A percentile compares a stretch with the other conserved stretches of the same genome.
Conservation (phyloP, 2,888 invertebrate species). For the Petrolisthes manimaculis region DNA sequence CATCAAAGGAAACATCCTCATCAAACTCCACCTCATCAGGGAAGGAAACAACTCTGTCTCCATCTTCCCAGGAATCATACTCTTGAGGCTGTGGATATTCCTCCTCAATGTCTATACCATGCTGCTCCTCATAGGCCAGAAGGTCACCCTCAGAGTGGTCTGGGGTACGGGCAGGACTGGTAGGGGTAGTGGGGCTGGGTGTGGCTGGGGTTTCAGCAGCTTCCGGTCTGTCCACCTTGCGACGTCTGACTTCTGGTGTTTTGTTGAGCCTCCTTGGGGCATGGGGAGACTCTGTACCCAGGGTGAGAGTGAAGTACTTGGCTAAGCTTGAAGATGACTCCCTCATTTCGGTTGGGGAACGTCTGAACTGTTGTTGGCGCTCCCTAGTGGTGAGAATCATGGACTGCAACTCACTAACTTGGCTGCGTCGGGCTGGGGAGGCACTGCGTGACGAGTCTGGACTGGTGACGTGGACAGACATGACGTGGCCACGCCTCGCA, state of each 20-base stretch:
- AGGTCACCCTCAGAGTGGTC: slow-evolving; percentile 63
- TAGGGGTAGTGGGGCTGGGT: slow-evolving; percentile 31
- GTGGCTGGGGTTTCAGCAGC: slow-evolving; percentile 37
- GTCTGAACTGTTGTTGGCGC: slow-evolving; percentile 61
- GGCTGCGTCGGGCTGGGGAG: slow-evolving; percentile 61
- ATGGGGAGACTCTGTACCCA: slow-evolving; percentile 64
- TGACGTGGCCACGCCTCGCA: slow-evolving; percentile 62
- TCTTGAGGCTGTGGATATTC: slow-evolving; percentile 41
- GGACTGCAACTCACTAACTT: slow-evolving; percentile 61
- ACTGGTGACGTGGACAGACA: slow-evolving; percentile 65
- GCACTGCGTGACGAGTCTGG: slow-evolving; percentile 64
- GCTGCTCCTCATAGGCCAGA: slow-evolving; percentile 54
- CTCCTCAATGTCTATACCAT: slow-evolving; percentile 48
- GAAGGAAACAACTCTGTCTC: slow-evolving; percentile 35
- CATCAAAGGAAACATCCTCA: slow-evolving; percentile 54
- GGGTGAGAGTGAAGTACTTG: slow-evolving; percentile 64
- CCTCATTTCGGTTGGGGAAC: slow-evolving; percentile 55
- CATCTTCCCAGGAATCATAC: slow-evolving; percentile 53
- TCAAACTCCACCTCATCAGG: slow-evolving; percentile 49
- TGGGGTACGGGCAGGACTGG: slow-evolving; percentile 58
- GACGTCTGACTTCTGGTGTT: slow-evolving; percentile 61
- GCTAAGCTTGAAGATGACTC: slow-evolving; percentile 61
- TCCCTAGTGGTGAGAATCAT: slow-evolving; percentile 61
- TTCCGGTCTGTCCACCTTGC: slow-evolving; percentile 56
- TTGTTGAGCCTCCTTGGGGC: slow-evolving; percentile 63